These are phyloP conservation scores for Kryptolebias marmoratus DNA, from an alignment of 2,113 vertebrate species.

Conservation along the genomic window DNA sequence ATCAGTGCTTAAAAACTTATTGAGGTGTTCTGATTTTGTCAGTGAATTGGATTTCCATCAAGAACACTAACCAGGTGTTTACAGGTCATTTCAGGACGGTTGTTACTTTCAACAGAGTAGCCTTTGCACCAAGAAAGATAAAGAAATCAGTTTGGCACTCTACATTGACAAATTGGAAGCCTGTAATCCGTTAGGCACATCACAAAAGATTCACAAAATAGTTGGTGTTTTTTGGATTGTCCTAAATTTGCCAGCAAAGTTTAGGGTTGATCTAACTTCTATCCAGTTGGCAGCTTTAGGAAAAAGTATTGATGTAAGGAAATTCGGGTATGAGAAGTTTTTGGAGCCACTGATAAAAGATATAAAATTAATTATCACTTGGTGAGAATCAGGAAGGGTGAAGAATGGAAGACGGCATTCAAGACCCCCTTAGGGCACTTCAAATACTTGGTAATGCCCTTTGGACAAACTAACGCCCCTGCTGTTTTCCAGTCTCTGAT, in stretches of 20 bases:
- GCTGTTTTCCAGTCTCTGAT: no score
- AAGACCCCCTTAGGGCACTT: no score
- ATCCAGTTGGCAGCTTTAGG: not conserved
- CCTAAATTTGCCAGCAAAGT: constrained; percentile 38
- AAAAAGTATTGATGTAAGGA: not conserved
- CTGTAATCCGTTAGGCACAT: constrained; percentile 29
- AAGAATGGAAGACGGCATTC: no score
- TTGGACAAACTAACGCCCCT: no score
- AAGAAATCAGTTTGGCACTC: no score
- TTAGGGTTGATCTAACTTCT: not conserved
- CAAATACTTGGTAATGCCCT: no score
- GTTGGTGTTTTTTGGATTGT: constrained; percentile 41
- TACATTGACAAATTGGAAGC: not conserved
- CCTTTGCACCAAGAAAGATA: no score
- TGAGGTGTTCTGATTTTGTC: not conserved
- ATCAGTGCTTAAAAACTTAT: not conserved
- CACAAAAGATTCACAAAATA: constrained; percentile 40
- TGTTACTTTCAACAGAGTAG: not conserved
- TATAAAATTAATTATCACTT: not conserved
- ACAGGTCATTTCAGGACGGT: constrained; percentile 5
- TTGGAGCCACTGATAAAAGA: not conserved
- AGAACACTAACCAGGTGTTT: not conserved
- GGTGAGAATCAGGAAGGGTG: no score
- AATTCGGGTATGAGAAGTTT: not conserved
- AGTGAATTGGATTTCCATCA: not conserved